These are phyloP conservation scores for Hozukius guyotensis DNA, from an alignment of 2,797 vertebrate genomes.

Conservation along the genomic window DNA sequence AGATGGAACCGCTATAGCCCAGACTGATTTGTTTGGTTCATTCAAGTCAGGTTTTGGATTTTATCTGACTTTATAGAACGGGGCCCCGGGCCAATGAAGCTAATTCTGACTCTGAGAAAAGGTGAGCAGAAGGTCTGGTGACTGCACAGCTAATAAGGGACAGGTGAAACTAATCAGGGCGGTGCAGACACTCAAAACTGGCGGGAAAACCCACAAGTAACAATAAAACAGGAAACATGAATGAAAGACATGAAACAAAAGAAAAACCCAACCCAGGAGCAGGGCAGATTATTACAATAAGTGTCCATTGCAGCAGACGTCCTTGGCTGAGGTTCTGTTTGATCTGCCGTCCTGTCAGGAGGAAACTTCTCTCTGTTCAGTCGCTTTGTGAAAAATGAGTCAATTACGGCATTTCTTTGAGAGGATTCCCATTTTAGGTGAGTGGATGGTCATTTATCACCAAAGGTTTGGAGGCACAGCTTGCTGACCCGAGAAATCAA, in stretches of 20 bases:
- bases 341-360: conserved; percentile 52
- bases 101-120: background rate
- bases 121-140: background rate
- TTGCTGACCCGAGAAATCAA: background rate
- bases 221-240: background rate
- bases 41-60: too few relatives aligned
- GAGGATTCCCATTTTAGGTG: conserved; percentile 68
- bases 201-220: background rate
- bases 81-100: background rate
- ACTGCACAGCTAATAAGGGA: background rate
- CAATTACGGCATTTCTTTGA: conserved; percentile 73
- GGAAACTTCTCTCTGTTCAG: conserved; percentile 49
- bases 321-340: conserved; percentile 51
- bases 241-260: background rate
- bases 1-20: too few relatives aligned
- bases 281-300: background rate
- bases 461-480: conserved; percentile 48
- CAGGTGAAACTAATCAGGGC: background rate
- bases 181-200: background rate
- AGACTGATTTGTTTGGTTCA: too few relatives aligned
- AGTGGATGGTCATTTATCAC: conserved; percentile 75
- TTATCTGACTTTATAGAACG: too few relatives aligned
- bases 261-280: background rate
- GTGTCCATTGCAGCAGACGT: conserved; percentile 26
- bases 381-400: conserved; percentile 77